phyloP scores from a whole-genome alignment of 1,140 invertebrate genomes.

The Macrocentrus cingulum region DNA sequence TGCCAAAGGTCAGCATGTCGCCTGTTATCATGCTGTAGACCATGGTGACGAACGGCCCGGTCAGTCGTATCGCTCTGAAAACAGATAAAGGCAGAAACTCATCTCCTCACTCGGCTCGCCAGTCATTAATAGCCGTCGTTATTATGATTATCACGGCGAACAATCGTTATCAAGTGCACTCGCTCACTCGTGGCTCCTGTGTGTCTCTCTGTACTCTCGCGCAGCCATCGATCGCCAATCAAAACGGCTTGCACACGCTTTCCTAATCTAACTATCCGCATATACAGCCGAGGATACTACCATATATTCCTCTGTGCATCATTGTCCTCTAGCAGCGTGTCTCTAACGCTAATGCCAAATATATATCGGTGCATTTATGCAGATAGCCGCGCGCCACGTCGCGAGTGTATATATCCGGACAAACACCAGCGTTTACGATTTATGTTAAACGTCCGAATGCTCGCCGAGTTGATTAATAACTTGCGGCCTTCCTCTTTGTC shows the following conservation, averaged over 20 bases:
- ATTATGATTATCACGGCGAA: slow-evolving; percentile 20
- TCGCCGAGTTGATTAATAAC: slow-evolving; percentile 28
- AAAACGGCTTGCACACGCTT: slow-evolving; percentile 8
- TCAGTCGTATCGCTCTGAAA: slow-evolving; percentile 85
- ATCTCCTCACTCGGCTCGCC: neutral
- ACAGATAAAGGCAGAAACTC: slow-evolving; percentile 20
- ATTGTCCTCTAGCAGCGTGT: neutral
- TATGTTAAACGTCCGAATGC: slow-evolving; percentile 28
- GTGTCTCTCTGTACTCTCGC: too few species aligned
- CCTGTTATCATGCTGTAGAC: slow-evolving; percentile 97
- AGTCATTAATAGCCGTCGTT: slow-evolving; percentile 23
- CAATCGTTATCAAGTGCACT: slow-evolving; percentile 19
- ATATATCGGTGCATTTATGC: slow-evolving; percentile 17
- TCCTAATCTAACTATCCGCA: slow-evolving; percentile 1
- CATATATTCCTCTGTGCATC: slow-evolving; percentile 1
- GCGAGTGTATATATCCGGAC: slow-evolving; percentile 16
- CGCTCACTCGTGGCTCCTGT: neutral
- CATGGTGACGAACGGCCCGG: slow-evolving; percentile 98
- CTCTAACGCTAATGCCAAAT: slow-evolving; percentile 10
- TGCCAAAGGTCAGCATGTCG: slow-evolving; percentile 96
- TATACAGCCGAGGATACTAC: too few species aligned
- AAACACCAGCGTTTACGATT: slow-evolving; percentile 23
- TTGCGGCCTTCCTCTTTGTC: slow-evolving; percentile 9
- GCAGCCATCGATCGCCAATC: slow-evolving; percentile 9
- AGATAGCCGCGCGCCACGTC: slow-evolving; percentile 14